Evolutionary conservation across 2,888 invertebrate genomes (phyloP), one percentile per base, ranked within the genome.

Genomic region (Drosophila glabriapex): DNA sequence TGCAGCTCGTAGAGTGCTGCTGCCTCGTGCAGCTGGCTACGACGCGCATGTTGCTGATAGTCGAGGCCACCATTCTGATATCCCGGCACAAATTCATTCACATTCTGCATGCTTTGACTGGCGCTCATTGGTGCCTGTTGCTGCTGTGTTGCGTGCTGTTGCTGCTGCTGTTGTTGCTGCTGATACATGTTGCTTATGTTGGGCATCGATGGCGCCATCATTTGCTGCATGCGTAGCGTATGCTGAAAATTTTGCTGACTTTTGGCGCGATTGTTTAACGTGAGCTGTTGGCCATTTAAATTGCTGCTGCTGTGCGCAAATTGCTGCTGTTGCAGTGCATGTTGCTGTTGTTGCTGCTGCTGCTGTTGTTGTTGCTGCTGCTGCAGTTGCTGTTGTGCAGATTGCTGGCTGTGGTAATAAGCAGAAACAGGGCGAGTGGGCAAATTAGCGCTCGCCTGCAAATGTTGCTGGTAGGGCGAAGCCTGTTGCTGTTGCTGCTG

Each of bases 21-120:
- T 14, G 97, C 96, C 91, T 97, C 97, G 89, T 97, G 87, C 52
- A 77, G 83, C 83, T 89, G 83, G 73, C 91, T 91, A 67, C 91
- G 91, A 49, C 91, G 81, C 14, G 84, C 83, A 66, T 85, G 85
- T 55, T 90, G 90, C 58, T 83, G 82, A 59, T 83, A 90, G 56
- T 85, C 85, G 29, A 83, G 54, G 9, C 66, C 78, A 6, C 91
- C 90, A 33, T 91, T 91, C 41, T 90, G 90, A 76, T 81, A 89
- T 71, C 80, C 90, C 9, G 81, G 68, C 41, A 74, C 39, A 67
- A 76, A 85, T 12, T 91, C 85, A 85, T 92, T 93, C 0, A 94
- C 93, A 89, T 93, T 94, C 75, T 94, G 94, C 93, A 94, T 93
- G 53, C 93, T 93, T 71, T 94, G 93, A 75, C 94, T 94, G 31